phyloP scores from a whole-genome alignment of 2,113 vertebrate species.

The Takifugu flavidus region DNA sequence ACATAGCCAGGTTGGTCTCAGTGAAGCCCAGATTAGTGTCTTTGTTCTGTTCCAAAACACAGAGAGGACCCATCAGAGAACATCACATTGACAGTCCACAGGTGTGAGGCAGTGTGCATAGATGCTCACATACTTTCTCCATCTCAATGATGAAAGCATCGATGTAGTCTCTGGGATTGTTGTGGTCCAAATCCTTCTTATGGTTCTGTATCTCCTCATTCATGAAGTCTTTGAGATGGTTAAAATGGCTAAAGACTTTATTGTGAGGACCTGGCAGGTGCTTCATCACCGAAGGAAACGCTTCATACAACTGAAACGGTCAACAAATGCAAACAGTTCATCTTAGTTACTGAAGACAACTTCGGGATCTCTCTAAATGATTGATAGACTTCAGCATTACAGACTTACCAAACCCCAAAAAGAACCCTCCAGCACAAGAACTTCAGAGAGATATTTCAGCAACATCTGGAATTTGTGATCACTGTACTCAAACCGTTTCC shows the following conservation, averaged over 20 bases:
- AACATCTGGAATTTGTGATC: conserved; percentile 78
- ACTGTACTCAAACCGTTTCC: conserved; percentile 79
- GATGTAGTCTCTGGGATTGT: conserved; percentile 76
- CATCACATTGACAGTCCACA: background rate
- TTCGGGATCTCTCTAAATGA: background rate
- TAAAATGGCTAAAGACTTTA: conserved; percentile 61
- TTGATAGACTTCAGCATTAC: background rate
- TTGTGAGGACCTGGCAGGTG: conserved; percentile 80
- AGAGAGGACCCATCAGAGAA: background rate
- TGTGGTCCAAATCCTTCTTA: conserved; percentile 74
- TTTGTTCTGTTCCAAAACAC: conserved; percentile 24
- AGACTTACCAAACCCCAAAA: conserved; percentile 72
- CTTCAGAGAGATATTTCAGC: conserved; percentile 73
- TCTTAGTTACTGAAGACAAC: background rate
- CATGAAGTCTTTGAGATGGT: conserved; percentile 57
- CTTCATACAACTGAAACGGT: conserved; percentile 73
- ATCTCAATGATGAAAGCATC: conserved; percentile 80
- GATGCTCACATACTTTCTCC: conserved; percentile 65
- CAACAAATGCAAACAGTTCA: background rate
- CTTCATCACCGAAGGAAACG: conserved; percentile 76
- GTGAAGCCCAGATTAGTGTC: conserved; percentile 60
- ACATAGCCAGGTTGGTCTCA: conserved; percentile 79
- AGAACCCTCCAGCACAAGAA: conserved; percentile 63
- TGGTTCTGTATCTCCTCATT: conserved; percentile 68
- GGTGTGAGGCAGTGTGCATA: background rate